Evolutionary conservation across 1,140 invertebrate species (phyloP), one percentile per base, ranked within the genome.

Genomic region (Zaprionus capensis): DNA sequence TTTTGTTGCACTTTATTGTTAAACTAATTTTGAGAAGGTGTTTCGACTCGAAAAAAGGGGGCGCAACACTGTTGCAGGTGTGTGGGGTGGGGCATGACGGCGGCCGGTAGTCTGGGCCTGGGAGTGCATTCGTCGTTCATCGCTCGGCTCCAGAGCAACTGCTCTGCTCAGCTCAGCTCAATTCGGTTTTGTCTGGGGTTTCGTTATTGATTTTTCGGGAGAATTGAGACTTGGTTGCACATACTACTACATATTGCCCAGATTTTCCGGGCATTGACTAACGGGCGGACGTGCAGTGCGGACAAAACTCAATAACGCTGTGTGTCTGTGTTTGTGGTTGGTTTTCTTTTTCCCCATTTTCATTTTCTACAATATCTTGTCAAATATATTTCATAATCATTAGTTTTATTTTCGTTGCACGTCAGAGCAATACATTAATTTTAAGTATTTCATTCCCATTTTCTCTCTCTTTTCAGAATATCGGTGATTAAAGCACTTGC

Each of bases 181-280:
- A 61, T 71, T 71, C 71, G 61, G 56, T 71, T 75, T 78, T 78
- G 80, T 80, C 73, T 79, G 76, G 64, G 68, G 68, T 76, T 81
- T 81, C 77, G 59, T 67, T 87, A 87, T 87, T 82, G 83, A 87
- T 87, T 87, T 87, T 81, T 79, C 70, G 73, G 70, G 73, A 75
- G 68, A 77, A 71, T 65, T 71, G 59, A 55, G 68, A 65, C 73
- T 58, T 55, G 57, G 44, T 55, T 76, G 68, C 73, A 76, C 9
- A 34, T 34, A 34, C 31, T 72, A 70, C 66, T 61, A 46, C 41
- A 17, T 75, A 70, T 69, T 63, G 73, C 68, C 76, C 76, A 81
- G 79, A 81, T 81, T 81, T 81, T 76, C 64, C 68, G 59, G 56
- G 68, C 75, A 79, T 78, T 76, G 34, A 65, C 68, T 81, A 71